phyloP scores from a whole-genome alignment of 2,113 vertebrate genomes.

The Colaptes auratus region DNA sequence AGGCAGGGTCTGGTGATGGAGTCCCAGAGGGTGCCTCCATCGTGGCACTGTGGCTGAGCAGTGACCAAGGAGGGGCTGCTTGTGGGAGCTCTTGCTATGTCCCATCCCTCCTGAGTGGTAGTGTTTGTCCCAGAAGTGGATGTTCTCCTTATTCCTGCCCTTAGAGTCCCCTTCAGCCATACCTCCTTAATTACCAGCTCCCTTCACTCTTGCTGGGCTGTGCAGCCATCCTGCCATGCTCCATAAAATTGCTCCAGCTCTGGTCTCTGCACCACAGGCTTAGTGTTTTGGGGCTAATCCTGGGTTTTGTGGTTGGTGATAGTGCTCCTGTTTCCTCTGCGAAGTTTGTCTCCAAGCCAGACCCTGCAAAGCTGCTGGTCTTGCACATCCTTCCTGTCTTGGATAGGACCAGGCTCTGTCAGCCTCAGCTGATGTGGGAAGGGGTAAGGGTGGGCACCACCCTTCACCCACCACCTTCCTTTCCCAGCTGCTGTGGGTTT shows the following conservation, averaged over 20 bases:
- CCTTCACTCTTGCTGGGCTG: background rate
- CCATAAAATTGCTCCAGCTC: background rate
- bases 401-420: background rate
- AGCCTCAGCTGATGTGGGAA: conserved; percentile 29
- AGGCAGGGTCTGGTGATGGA: background rate
- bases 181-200: background rate
- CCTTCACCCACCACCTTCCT: background rate
- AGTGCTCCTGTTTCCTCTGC: background rate
- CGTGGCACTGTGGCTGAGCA: fast-evolving
- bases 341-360: background rate
- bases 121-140: background rate
- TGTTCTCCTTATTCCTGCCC: background rate
- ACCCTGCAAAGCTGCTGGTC: background rate
- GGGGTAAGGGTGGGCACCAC: background rate
- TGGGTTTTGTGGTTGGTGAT: background rate
- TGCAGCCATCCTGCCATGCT: background rate
- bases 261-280: background rate
- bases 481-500: background rate
- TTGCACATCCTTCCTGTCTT: conserved; percentile 4
- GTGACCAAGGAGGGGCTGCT: background rate
- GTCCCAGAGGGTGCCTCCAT: background rate
- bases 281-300: background rate
- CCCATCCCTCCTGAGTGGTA: background rate
- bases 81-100: background rate
- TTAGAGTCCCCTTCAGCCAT: background rate